Evolutionary conservation across 2,888 invertebrate genomes (phyloP), one percentile per base, ranked within the genome.

Genomic region (Oscheius onirici): DNA sequence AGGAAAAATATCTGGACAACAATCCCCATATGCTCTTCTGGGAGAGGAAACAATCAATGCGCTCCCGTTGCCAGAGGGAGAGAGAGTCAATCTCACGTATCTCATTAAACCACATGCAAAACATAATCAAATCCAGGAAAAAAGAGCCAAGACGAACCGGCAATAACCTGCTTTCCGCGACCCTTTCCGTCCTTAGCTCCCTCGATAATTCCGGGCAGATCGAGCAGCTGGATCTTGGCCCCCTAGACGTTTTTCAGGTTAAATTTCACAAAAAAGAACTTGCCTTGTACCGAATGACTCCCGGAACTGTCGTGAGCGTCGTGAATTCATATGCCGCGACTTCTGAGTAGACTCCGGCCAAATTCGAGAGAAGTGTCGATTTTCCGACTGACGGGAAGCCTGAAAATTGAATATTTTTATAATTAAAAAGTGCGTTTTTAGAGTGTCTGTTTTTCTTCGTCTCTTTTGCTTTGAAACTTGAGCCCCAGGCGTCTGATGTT

Each of bases 251-350:
- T 41, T 22, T 11, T 20, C 6, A 11, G 13, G 13, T 15, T n/a
- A 41, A 43, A 15, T 5, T 8, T 3, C 17, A 54, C 15, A 22
- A 20, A 49, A 26, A 63, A 22, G 15, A 2, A 11, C 10, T 11
- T 17, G 77, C 79, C 71, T 80, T 80, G 88, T 90, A 90, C 41
- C 89, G 84, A 71, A 88, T 86, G 88, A 99, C 99, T 17, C 99
- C 99, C 0, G 99, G 99, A 13, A 99, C 99, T 10, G 99, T 99
- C 0, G 99, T 99, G 5, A 99, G 91, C 0, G 99, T 99, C 78
- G 99, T 99, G 90, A 99, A 99, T 90, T 99, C 99, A 88, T 99
- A 99, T 0, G 97, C 97, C 41, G 97, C 99, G 6, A 97, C 97
- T 90, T 99, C 99, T 0, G 97, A 97, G 88, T 99, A 99, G 11